Percentiles rank a stretch among this genome's conserved stretches.
phyloP scores from a whole-genome alignment of 2,888 invertebrate genomes.

The Cataglyphis livida region DNA sequence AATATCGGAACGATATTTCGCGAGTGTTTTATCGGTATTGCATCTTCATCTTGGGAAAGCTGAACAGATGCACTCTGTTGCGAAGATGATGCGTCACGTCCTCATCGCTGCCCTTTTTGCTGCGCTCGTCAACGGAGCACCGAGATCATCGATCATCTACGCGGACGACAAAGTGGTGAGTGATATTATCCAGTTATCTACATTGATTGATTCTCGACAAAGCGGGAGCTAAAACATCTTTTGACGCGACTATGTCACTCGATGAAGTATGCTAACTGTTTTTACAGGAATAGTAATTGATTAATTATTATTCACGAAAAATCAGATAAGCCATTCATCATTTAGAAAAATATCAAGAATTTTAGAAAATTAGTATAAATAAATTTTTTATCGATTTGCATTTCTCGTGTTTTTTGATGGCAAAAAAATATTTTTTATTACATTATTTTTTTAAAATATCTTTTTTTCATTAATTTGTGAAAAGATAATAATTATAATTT shows the following conservation, averaged over 20 bases:
- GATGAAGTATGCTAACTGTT: neutral
- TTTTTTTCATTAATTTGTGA: neutral
- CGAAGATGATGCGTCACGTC: constrained; percentile 72
- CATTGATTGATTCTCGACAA: neutral
- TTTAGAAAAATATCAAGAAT: neutral
- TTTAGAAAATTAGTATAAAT: neutral
- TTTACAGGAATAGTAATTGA: neutral
- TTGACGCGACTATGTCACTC: neutral
- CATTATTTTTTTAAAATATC: neutral
- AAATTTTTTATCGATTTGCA: neutral
- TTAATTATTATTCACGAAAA: neutral
- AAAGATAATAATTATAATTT: constrained; percentile 13
- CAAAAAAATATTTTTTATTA: neutral
- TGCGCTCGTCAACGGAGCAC: constrained; percentile 67
- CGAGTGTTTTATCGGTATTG: constrained; percentile 21
- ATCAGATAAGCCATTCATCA: neutral
- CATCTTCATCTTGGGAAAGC: constrained; percentile 10
- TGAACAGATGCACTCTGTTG: constrained; percentile 37
- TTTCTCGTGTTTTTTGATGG: neutral
- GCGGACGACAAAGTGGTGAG: constrained; percentile 82
- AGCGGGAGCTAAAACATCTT: neutral
- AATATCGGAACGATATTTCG: constrained; percentile 14
- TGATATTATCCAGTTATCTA: constrained; percentile 50
- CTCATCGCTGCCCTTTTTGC: constrained; percentile 65
- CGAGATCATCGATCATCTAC: constrained; percentile 74